phyloP scores from a whole-genome alignment of 2,888 invertebrate genomes.

The Cerastis rubricosa region DNA sequence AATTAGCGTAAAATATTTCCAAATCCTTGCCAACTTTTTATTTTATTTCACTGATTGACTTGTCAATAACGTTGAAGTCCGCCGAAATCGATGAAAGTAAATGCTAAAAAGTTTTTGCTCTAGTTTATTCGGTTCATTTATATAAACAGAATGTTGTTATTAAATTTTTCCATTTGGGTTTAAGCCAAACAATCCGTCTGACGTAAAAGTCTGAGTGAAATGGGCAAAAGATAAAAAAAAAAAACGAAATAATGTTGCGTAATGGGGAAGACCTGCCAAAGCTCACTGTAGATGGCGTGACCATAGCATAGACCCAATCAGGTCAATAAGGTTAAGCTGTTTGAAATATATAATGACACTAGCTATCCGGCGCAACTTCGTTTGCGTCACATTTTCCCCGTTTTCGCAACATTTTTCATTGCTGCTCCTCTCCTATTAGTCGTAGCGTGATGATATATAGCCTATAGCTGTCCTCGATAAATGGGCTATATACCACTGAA shows the following conservation, averaged over 20 bases:
- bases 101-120: conserved; percentile 38
- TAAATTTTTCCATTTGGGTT: conserved; percentile 57
- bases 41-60: conserved; percentile 27
- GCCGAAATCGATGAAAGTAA: conserved; percentile 35
- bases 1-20: conserved; percentile 37
- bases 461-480: no score
- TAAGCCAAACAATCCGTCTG: conserved; percentile 44
- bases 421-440: no score
- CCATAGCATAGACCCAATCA: neutral
- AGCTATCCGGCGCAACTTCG: no score
- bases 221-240: conserved; percentile 3
- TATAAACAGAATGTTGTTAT: conserved; percentile 44
- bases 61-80: conserved; percentile 29
- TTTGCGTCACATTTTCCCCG: no score
- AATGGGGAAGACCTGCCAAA: neutral
- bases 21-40: conserved; percentile 37
- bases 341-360: neutral
- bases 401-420: no score
- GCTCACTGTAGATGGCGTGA: neutral
- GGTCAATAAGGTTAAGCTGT: neutral
- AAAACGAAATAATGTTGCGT: neutral
- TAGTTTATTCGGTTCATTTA: conserved; percentile 38
- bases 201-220: conserved; percentile 30
- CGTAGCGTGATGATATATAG: no score
- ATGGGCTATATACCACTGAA: no score